These are phyloP conservation scores for Abrostola tripartita DNA, from an alignment of 2,888 invertebrate species.

Conservation along the genomic window DNA sequence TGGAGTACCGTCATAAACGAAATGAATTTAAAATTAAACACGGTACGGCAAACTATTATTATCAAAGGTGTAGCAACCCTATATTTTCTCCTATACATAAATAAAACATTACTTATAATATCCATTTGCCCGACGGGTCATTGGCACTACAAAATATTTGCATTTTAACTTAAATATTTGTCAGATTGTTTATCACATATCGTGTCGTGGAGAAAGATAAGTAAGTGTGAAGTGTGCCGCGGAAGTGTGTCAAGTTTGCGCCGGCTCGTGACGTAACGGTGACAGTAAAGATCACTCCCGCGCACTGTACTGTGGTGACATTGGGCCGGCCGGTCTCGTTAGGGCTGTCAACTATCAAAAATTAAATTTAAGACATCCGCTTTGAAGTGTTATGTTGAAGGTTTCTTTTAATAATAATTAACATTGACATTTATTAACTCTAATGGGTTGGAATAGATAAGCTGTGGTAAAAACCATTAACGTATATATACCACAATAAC, in stretches of 20 bases:
- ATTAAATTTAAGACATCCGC: no score
- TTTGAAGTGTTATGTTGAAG: no score
- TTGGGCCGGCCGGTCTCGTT: slow-evolving; percentile 45
- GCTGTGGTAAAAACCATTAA: no score
- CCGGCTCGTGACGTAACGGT: slow-evolving; percentile 66
- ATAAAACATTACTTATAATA: neutral
- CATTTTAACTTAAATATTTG: slow-evolving; percentile 22
- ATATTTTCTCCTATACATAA: no score
- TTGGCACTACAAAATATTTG: slow-evolving; percentile 23
- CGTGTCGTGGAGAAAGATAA: slow-evolving; percentile 35
- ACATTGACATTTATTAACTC: no score
- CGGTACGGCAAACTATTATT: no score
- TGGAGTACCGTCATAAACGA: no score
- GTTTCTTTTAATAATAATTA: no score
- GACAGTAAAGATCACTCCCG: slow-evolving; percentile 57
- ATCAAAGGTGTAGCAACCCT: no score
- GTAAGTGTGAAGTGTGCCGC: slow-evolving; percentile 60
- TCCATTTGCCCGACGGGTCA: slow-evolving; percentile 22
- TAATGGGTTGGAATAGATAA: no score
- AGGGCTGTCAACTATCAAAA: slow-evolving; percentile 1
- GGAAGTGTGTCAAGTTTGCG: slow-evolving; percentile 81
- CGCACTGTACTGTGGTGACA: slow-evolving; percentile 60
- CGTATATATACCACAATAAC: no score
- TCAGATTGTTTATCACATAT: slow-evolving; percentile 27
- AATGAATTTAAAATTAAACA: no score